These are phyloP conservation scores for Pinctada fucata DNA, from an alignment of 2,888 invertebrate species.

Conservation along the genomic window DNA sequence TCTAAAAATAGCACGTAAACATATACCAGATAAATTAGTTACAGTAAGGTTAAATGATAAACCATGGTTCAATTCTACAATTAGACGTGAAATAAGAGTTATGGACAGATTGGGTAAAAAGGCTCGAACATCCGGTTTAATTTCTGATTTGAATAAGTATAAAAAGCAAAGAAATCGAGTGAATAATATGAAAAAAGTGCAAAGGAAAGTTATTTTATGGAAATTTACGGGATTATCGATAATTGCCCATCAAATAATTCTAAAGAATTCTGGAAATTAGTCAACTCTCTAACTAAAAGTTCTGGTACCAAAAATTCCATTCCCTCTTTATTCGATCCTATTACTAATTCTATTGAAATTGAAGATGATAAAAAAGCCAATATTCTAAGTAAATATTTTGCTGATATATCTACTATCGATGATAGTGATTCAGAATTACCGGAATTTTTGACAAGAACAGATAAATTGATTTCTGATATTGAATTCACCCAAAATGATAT, in stretches of 20 bases:
- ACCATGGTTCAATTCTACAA: no score
- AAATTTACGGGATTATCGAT: no score
- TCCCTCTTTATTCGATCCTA: background rate
- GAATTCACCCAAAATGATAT: slow-evolving; percentile 21
- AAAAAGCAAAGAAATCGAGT: no score
- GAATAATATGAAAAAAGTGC: no score
- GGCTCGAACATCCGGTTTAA: no score
- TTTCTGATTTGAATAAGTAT: no score
- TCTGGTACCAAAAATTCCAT: background rate
- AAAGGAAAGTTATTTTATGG: no score
- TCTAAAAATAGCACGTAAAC: background rate
- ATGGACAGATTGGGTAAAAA: no score
- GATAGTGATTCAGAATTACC: background rate
- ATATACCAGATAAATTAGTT: no score
- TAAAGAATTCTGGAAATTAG: background rate
- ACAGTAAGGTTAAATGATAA: no score
- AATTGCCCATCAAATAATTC: background rate
- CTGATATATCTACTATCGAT: background rate
- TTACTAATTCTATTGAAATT: background rate
- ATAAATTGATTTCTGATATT: background rate
- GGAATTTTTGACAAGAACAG: background rate
- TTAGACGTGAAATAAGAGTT: no score
- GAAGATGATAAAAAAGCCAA: background rate
- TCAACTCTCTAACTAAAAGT: background rate
- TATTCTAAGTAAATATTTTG: background rate